Evolutionary conservation across 2,888 invertebrate genomes (phyloP).

Genomic region (Sceliomorpha sp.): DNA sequence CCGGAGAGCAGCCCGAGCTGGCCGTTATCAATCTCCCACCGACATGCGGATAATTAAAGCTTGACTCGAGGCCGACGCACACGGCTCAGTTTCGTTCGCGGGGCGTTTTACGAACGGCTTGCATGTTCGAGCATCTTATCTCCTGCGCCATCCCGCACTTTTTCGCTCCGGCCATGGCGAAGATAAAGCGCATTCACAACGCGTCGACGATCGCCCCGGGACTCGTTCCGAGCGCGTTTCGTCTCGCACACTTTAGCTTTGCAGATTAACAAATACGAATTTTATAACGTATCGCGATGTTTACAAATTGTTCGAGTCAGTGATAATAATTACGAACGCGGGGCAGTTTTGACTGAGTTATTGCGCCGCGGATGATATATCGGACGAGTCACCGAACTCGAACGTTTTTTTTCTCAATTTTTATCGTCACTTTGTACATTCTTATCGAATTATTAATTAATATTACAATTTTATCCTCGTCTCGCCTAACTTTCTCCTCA

Average conservation of each 20-base stretch:
- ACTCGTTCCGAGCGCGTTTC: slow-evolving; percentile 42
- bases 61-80: slow-evolving; percentile 44
- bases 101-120: slow-evolving; percentile 68
- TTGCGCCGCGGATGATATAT: no score
- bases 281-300: slow-evolving; percentile 26
- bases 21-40: slow-evolving; percentile 60
- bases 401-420: no score
- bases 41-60: slow-evolving; percentile 62
- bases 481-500: no score
- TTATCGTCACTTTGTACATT: no score
- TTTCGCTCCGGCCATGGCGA: slow-evolving; percentile 60
- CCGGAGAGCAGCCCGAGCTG: slow-evolving; percentile 31
- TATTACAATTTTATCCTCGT: no score
- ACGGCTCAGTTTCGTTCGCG: slow-evolving; percentile 30
- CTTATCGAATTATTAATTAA: no score
- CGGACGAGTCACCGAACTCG: no score
- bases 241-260: slow-evolving; percentile 19
- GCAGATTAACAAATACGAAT: slow-evolving; percentile 46
- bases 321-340: no score
- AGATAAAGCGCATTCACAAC: slow-evolving; percentile 52
- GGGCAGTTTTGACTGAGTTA: no score
- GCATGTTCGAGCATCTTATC: slow-evolving; percentile 72
- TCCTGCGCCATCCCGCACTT: slow-evolving; percentile 68
- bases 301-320: slow-evolving; percentile 27
- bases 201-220: slow-evolving; percentile 50